A percentile compares a stretch with the other conserved stretches of the same genome.
phyloP scores from a whole-genome alignment of 2,797 vertebrate genomes.

The Cuculus canorus region DNA sequence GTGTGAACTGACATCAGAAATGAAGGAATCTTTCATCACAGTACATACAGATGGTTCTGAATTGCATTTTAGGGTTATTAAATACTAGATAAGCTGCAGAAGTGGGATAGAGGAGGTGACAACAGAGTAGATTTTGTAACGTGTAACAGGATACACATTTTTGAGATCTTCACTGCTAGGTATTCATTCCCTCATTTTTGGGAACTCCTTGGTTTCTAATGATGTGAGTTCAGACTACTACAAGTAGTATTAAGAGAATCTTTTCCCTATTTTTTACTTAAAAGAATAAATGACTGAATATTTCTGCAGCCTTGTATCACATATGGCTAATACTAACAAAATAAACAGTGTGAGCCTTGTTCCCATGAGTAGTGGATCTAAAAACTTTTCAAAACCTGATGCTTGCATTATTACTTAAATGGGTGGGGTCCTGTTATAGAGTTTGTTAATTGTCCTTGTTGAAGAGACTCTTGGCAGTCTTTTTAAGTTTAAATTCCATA shows the following conservation, averaged over 20 bases:
- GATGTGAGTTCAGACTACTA: neutral
- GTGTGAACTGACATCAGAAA: neutral
- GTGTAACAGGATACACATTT: neutral
- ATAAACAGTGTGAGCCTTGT: neutral
- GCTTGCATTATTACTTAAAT: neutral
- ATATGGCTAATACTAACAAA: neutral
- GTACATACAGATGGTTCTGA: neutral
- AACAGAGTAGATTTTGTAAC: neutral
- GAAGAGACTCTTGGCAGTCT: neutral
- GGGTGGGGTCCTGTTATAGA: neutral
- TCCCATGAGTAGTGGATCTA: neutral
- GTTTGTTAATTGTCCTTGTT: neutral
- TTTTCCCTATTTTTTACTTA: neutral
- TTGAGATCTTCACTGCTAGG: neutral
- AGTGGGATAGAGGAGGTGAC: neutral
- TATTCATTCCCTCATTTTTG: neutral
- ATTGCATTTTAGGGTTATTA: neutral
- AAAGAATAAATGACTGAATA: neutral
- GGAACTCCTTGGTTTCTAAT: neutral
- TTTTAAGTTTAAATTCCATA: neutral
- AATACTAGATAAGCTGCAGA: neutral
- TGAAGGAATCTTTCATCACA: neutral
- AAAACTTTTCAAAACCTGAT: neutral
- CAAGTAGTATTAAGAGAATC: neutral
- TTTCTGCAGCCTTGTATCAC: neutral